phyloP scores from a whole-genome alignment of 2,888 invertebrate species.

The Phasia obesa region DNA sequence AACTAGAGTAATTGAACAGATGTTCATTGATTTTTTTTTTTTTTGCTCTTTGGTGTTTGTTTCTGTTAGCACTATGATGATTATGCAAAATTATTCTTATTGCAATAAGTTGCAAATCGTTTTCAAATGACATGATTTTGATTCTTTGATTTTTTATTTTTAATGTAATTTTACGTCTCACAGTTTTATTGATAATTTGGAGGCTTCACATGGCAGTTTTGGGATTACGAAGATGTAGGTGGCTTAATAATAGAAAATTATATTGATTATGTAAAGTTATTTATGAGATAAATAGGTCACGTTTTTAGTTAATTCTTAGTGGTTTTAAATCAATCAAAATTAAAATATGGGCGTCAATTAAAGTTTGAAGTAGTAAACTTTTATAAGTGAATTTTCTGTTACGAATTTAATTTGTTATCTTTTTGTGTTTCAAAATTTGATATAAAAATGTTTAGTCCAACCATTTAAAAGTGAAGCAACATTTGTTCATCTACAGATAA shows the following conservation, averaged over 20 bases:
- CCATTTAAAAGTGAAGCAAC: too few species aligned
- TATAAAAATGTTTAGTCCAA: too few species aligned
- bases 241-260: not conserved
- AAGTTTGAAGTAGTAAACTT: too few species aligned
- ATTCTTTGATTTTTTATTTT: conserved; percentile 15
- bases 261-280: not conserved
- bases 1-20: conserved; percentile 64
- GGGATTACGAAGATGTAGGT: conserved; percentile 17
- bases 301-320: not conserved
- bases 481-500: too few species aligned
- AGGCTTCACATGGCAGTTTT: not conserved
- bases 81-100: conserved; percentile 70
- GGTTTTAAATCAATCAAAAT: too few species aligned
- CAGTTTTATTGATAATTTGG: conserved; percentile 51
- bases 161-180: conserved; percentile 13
- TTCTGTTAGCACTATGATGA: conserved; percentile 55
- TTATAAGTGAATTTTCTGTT: too few species aligned
- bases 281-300: conserved; percentile 6
- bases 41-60: conserved; percentile 30
- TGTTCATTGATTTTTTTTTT: conserved; percentile 57
- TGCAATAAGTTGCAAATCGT: conserved; percentile 45
- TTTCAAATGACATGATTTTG: conserved; percentile 58
- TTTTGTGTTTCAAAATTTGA: too few species aligned
- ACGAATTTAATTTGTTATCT: too few species aligned
- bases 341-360: not conserved